Base-by-base conservation (phyloP, 2,113 vertebrate species). In the Monopterus albus region DNA sequence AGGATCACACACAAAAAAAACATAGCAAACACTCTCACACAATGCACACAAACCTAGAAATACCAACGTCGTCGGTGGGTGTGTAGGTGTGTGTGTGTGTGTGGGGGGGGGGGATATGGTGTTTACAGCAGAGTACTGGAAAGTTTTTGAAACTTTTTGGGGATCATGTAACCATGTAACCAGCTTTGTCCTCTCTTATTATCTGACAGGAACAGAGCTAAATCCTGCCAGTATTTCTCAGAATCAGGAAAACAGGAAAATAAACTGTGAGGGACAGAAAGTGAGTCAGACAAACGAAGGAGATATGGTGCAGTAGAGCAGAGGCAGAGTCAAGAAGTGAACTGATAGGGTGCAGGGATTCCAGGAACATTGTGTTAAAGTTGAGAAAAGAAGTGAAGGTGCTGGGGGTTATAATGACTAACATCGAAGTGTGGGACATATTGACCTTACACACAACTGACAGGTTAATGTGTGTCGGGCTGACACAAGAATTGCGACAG, bases 131-230 rank as follows among this genome's bases (percentile, higher is more conserved):
- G n/a, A n/a, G n/a, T 87, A 86, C 75, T 75, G 52, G 62, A 51
- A 63, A 59, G 66, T 70, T 84, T 77, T 88, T 89, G 89, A 89
- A 91, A 86, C 65, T 88, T 89, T 89, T 86, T 51, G 47, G 53
- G 26, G 58, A 67, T 75, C 84, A 89, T 86, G 85, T 87, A n/a
- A n/a, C n/a, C n/a, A n/a, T n/a, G n/a, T n/a, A 88, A 84, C 85
- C 84, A 84, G 85, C 78, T 89, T 84, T 86, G 85, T 84, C 79
- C 72, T 84, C 78, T 66, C 63, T 84, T 81, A 86, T 87, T 88
- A 89, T 90, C 81, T 81, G 77, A 70, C 77, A 85, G 79, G 88
- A 92, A 89, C 89, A 63, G 25, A 64, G 23, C 12, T 51, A 60
- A 79, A 67, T 67, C 56, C 65, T 42, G 43, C 42, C 40, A 53